These are phyloP conservation scores for Oscheius onirici DNA, from an alignment of 2,888 invertebrate genomes.

Conservation along the genomic window DNA sequence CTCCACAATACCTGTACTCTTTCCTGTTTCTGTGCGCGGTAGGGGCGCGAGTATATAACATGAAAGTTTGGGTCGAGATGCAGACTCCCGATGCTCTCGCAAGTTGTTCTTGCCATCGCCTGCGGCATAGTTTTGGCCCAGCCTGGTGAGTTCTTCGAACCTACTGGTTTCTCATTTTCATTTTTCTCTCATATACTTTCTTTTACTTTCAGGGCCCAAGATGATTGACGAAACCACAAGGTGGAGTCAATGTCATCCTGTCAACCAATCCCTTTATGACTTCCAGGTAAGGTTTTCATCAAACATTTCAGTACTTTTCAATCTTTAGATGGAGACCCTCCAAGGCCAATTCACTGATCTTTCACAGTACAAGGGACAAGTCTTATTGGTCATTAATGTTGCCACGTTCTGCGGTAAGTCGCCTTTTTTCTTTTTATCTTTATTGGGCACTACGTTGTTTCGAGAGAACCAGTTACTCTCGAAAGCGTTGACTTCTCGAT, in stretches of 20 bases:
- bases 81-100: constrained; percentile 29
- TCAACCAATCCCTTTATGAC: constrained; percentile 69
- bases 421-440: neutral
- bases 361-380: constrained; percentile 68
- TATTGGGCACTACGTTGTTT: neutral
- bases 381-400: constrained; percentile 69
- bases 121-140: constrained; percentile 37
- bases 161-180: neutral
- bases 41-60: constrained; percentile 26
- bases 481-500: neutral
- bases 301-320: neutral
- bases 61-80: constrained; percentile 20
- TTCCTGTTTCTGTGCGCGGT: constrained; percentile 22
- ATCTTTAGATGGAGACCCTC: constrained; percentile 63
- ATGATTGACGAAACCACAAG: constrained; percentile 70
- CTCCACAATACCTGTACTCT: constrained; percentile 7
- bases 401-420: constrained; percentile 70
- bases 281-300: constrained; percentile 52
- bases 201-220: constrained; percentile 58
- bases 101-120: constrained; percentile 30
- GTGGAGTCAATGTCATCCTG: constrained; percentile 65
- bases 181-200: neutral
- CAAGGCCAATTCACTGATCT: constrained; percentile 70
- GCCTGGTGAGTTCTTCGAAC: constrained; percentile 36
- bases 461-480: constrained; percentile 15